Evolutionary conservation across 2,797 vertebrate genomes (phyloP), one percentile per base, ranked within the genome.

Genomic region (Oreonectes daqikongensis): DNA sequence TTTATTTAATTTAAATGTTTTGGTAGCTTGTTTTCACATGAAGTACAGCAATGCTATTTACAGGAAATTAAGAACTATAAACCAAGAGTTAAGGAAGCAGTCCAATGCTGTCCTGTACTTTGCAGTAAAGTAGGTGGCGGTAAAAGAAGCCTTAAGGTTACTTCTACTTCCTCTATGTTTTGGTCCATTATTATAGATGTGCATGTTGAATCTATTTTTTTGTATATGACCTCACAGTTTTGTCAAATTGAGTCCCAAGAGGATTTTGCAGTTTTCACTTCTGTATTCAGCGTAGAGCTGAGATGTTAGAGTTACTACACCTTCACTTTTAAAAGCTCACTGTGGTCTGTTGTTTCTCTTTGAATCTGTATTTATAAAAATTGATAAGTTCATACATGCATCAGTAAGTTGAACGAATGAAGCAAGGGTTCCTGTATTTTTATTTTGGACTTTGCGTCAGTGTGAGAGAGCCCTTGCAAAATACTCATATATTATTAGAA

Each of bases 401-500:
- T 18, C 14, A 59, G 24, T 17, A n/a, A n/a, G n/a, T 15, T 59
- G 24, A 59, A 59, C 17, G 4, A 46, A 50, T 60, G 2, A 32
- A n/a, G n/a, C 12, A 26, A 2, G n/a, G 30, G 57, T 60, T 59
- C 15, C 17, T 60, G 15, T 60, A 32, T 60, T 30, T 15, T 44
- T 44, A 11, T 48, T 26, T 26, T 24, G 22, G 17, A 17, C 20
- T 28, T 20, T 67, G 7, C 22, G 2, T 11, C 14, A 17, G 6
- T 68, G 5, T 76, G 79, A 65, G 82, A 81, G 78, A 80, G 63
- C 79, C 59, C 67, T 28, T 81, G 75, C 79, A 81, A 72, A 79
- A 79, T 73, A 69, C 55, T 55, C 4, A 46, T 77, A 46, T 20
- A 59, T 71, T 57, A 38, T 61, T 7, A 22, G 72, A 86, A 89